Percentiles rank a stretch among this genome's conserved stretches.
phyloP scores from a whole-genome alignment of 2,888 invertebrate genomes.

The Hermodice carunculata region DNA sequence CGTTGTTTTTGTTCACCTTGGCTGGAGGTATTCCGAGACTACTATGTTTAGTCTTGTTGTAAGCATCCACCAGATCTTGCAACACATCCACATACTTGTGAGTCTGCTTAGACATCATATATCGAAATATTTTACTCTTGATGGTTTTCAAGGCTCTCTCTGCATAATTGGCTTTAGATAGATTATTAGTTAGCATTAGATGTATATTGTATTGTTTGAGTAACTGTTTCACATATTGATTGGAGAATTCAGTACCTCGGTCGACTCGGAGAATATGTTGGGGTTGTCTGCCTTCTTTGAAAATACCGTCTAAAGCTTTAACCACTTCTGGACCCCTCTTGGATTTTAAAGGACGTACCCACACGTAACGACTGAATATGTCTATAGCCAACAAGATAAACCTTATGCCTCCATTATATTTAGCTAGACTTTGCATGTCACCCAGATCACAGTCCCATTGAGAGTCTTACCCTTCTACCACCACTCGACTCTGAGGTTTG shows the following conservation, averaged over 20 bases:
- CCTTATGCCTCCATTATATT: constrained; percentile 2
- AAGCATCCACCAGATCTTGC: constrained; percentile 5
- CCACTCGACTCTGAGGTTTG: neutral
- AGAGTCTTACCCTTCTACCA: neutral
- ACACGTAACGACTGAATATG: constrained; percentile 5
- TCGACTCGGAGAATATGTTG: neutral
- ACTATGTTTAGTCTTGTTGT: constrained; percentile 4
- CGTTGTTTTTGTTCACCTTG: neutral
- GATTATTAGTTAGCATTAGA: neutral
- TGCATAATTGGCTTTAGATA: neutral
- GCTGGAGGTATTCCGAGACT: neutral
- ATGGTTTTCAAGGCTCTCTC: constrained; percentile 4
- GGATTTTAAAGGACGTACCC: constrained; percentile 9
- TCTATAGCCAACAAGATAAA: neutral
- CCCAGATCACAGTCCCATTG: constrained; percentile 7
- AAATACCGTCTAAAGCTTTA: neutral
- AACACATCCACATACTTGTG: neutral
- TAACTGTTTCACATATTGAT: neutral
- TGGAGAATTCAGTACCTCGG: neutral
- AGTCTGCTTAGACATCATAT: neutral
- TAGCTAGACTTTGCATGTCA: neutral
- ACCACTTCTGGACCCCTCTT: neutral
- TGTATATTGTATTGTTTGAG: neutral
- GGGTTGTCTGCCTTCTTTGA: constrained; percentile 6
- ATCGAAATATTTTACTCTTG: constrained; percentile 4